These are phyloP conservation scores for Anolis apletophallus DNA, from an alignment of 2,797 vertebrate genomes.

Conservation along the genomic window DNA sequence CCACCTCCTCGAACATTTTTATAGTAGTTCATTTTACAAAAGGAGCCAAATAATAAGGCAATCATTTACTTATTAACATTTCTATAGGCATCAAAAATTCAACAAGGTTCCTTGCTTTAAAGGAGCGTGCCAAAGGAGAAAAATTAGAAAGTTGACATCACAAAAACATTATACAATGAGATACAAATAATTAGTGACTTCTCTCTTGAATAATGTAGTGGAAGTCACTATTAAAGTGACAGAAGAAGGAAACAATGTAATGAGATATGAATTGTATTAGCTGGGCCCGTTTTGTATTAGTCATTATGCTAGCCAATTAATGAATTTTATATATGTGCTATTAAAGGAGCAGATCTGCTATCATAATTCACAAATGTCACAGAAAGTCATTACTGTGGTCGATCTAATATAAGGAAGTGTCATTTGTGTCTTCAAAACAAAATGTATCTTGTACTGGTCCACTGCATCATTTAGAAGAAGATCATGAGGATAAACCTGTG, in stretches of 20 bases:
- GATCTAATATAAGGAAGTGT: constrained; percentile 39
- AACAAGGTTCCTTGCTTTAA: constrained; percentile 43
- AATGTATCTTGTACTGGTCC: constrained; percentile 24
- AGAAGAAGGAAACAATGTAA: constrained; percentile 34
- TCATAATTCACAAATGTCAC: constrained; percentile 37
- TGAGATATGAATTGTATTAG: constrained; percentile 44
- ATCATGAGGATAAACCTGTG: constrained; percentile 19
- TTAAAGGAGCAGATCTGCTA: constrained; percentile 45
- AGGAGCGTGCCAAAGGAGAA: constrained; percentile 5
- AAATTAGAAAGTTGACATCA: constrained; percentile 51
- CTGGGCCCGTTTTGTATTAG: constrained; percentile 48
- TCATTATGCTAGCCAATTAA: constrained; percentile 30
- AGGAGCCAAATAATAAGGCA: constrained; percentile 43
- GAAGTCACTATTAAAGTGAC: constrained; percentile 46
- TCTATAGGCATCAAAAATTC: constrained; percentile 49
- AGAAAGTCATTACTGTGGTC: constrained; percentile 43
- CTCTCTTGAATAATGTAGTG: constrained; percentile 48
- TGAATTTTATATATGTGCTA: constrained; percentile 51
- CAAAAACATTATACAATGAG: constrained; percentile 45
- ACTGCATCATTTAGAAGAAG: constrained; percentile 18
- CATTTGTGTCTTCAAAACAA: constrained; percentile 21
- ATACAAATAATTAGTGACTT: constrained; percentile 61
- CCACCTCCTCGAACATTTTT: constrained; percentile 45
- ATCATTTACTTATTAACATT: constrained; percentile 57
- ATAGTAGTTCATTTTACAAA: constrained; percentile 50